Percentiles rank a stretch among this genome's conserved stretches.
phyloP scores from a whole-genome alignment of 2,888 invertebrate species.

The Heliconius ethilla region DNA sequence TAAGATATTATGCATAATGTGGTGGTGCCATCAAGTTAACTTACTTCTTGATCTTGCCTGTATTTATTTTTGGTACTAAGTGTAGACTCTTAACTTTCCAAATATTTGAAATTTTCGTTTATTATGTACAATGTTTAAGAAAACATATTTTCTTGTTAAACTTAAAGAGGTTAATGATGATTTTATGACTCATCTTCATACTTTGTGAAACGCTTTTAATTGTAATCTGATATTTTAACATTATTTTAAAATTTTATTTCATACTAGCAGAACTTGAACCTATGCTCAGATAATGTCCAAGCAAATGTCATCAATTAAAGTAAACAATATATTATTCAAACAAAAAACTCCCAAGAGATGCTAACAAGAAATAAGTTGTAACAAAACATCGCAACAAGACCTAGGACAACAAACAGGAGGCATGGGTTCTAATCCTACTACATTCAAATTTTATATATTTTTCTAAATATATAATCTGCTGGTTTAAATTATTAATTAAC shows the following conservation, averaged over 20 bases:
- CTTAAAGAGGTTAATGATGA: conserved; percentile 3
- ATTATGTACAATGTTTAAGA: neutral
- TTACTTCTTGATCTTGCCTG: conserved; percentile 15
- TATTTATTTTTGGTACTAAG: conserved; percentile 5
- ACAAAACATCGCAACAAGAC: neutral
- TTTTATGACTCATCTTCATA: neutral
- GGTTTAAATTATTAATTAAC: neutral
- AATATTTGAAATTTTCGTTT: neutral
- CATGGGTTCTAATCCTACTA: neutral
- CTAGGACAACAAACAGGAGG: neutral
- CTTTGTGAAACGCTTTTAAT: neutral
- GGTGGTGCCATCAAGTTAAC: conserved; percentile 15
- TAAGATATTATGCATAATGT: conserved; percentile 8
- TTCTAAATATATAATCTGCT: neutral
- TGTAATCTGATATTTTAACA: conserved; percentile 1
- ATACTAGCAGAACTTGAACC: neutral
- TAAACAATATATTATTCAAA: neutral
- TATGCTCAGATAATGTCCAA: neutral
- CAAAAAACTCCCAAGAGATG: neutral
- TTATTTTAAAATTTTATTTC: neutral
- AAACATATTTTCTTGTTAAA: neutral
- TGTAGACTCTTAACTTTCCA: neutral
- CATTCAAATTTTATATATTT: neutral
- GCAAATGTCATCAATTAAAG: neutral
- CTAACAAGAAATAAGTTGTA: neutral